phyloP scores from a whole-genome alignment of 2,113 vertebrate genomes.

The Ochotona princeps region DNA sequence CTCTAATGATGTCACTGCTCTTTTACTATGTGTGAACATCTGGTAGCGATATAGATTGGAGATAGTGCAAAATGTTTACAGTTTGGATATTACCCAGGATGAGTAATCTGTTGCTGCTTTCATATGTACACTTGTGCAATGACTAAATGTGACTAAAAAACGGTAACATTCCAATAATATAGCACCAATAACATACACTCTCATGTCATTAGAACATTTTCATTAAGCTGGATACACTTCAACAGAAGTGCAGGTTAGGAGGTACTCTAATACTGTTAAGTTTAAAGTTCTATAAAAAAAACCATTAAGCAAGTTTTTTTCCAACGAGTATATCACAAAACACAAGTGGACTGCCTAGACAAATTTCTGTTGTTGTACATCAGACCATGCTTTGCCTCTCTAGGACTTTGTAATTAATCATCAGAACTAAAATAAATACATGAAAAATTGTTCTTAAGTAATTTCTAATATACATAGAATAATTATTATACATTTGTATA shows the following conservation, averaged over 20 bases:
- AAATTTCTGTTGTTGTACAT: neutral
- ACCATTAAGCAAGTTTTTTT: neutral
- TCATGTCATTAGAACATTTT: conserved; percentile 60
- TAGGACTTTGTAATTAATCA: neutral
- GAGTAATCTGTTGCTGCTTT: conserved; percentile 65
- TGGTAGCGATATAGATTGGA: conserved; percentile 62
- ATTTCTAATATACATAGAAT: neutral
- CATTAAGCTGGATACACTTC: conserved; percentile 2
- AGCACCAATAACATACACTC: conserved; percentile 1
- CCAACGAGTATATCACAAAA: neutral
- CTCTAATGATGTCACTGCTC: neutral
- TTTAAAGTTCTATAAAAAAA: conserved; percentile 2
- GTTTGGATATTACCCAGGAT: conserved; percentile 52
- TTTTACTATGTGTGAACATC: conserved; percentile 55
- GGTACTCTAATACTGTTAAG: neutral
- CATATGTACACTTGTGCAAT: conserved; percentile 59
- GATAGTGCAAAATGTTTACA: conserved; percentile 55
- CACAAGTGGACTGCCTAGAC: neutral
- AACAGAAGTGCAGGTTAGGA: neutral
- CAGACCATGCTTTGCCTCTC: neutral
- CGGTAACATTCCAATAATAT: conserved; percentile 51
- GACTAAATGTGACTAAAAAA: conserved; percentile 53
- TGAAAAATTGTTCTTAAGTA: neutral
- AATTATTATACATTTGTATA: neutral
- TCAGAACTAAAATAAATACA: neutral